Evolutionary conservation across 1,140 invertebrate species (phyloP).

Genomic region (Drosophila saltans): DNA sequence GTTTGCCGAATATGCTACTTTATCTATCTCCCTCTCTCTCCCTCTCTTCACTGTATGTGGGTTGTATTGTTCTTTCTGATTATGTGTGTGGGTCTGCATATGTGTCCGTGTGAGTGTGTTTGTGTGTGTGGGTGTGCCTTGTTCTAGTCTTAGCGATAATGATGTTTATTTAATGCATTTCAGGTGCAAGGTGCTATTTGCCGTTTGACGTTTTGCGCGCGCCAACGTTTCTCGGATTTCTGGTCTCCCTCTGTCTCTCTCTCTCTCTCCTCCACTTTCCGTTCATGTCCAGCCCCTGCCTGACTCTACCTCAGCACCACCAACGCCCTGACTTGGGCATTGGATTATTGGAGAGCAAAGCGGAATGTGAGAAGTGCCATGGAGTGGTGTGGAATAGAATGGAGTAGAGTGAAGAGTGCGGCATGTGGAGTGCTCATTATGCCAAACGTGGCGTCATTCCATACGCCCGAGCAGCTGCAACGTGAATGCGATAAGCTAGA

Average conservation of each 20-base stretch:
- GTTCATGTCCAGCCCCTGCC: background rate
- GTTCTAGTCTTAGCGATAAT: conserved; percentile 74
- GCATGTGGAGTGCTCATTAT: conserved; percentile 61
- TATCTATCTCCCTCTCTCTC: background rate
- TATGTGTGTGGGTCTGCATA: conserved; percentile 2
- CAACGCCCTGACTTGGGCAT: conserved; percentile 49
- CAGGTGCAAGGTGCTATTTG: conserved; percentile 79
- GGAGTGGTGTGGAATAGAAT: conserved; percentile 8
- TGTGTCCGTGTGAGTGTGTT: conserved; percentile 23
- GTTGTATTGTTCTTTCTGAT: conserved; percentile 35
- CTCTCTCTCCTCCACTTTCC: background rate
- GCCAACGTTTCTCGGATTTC: conserved; percentile 60
- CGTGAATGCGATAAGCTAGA: conserved; percentile 73
- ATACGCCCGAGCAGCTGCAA: conserved; percentile 65
- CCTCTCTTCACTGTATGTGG: conserved; percentile 19
- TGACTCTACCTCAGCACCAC: conserved; percentile 27
- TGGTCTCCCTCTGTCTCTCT: conserved; percentile 27
- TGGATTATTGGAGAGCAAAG: conserved; percentile 43
- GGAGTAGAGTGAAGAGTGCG: conserved; percentile 7
- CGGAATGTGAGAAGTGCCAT: conserved; percentile 13
- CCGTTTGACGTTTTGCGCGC: conserved; percentile 70
- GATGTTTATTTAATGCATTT: conserved; percentile 81
- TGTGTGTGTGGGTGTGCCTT: conserved; percentile 24
- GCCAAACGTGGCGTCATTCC: conserved; percentile 67
- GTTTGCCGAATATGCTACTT: conserved; percentile 64